Evolutionary conservation across 2,888 invertebrate species (phyloP).

Genomic region (Pilophorus perplexus): DNA sequence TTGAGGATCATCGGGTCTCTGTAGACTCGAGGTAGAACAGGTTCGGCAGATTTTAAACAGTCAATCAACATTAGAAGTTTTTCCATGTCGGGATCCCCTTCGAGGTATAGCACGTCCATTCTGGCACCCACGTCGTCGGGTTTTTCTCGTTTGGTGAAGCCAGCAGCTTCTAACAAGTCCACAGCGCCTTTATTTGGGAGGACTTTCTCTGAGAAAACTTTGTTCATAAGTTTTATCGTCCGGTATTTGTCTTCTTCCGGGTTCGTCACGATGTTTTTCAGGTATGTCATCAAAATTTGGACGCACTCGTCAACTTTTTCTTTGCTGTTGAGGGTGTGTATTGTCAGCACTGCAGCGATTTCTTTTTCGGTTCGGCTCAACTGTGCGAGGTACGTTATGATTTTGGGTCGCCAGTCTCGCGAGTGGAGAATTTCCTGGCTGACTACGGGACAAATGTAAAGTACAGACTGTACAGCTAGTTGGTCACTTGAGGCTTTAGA

Average conservation of each 20-base stretch:
- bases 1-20: conserved; percentile 75
- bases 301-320: conserved; percentile 73
- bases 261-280: conserved; percentile 83
- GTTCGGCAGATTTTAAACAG: conserved; percentile 73
- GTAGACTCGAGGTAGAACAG: conserved; percentile 79
- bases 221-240: conserved; percentile 74
- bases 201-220: conserved; percentile 78
- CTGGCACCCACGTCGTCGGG: conserved; percentile 55
- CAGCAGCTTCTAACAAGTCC: conserved; percentile 78
- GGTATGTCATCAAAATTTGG: conserved; percentile 80
- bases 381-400: conserved; percentile 70
- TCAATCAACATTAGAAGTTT: conserved; percentile 65
- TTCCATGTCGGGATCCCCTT: conserved; percentile 59
- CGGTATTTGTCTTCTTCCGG: conserved; percentile 86
- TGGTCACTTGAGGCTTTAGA: neutral
- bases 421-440: conserved; percentile 73
- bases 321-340: conserved; percentile 83
- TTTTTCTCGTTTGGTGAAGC: conserved; percentile 68
- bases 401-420: conserved; percentile 78
- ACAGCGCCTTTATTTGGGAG: conserved; percentile 72
- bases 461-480: conserved; percentile 12
- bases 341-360: conserved; percentile 74
- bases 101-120: conserved; percentile 64
- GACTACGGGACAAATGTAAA: conserved; percentile 54
- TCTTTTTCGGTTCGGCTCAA: conserved; percentile 64